Evolutionary conservation across 2,888 invertebrate genomes (phyloP).

Genomic region (Hecatera dysodea): DNA sequence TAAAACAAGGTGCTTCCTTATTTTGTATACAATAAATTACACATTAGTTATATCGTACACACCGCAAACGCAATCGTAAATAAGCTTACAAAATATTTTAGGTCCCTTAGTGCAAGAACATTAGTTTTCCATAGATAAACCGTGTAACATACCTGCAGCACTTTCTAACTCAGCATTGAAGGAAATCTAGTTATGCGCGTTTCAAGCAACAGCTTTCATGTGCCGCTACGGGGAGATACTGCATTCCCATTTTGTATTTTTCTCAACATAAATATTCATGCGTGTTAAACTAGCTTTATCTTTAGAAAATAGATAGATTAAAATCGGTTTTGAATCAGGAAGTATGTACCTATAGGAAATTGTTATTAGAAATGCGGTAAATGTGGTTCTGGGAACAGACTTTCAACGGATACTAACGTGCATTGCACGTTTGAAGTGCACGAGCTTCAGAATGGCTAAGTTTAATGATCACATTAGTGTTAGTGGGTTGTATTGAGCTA

Average conservation of each 20-base stretch:
- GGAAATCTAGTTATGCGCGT: constrained; percentile 55
- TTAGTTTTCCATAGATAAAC: constrained; percentile 12
- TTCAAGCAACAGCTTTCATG: constrained; percentile 62
- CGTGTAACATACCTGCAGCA: constrained; percentile 30
- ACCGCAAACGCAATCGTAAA: background rate
- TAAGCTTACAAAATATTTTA: background rate
- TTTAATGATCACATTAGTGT: constrained; percentile 49
- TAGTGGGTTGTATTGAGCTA: constrained; percentile 41
- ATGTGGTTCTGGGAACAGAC: constrained; percentile 18
- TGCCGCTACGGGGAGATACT: constrained; percentile 55
- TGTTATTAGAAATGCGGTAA: constrained; percentile 7
- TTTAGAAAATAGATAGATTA: constrained; percentile 6
- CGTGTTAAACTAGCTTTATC: constrained; percentile 21
- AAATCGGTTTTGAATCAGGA: constrained; percentile 11
- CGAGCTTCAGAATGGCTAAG: constrained; percentile 21
- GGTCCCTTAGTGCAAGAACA: background rate
- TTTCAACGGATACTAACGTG: constrained; percentile 1
- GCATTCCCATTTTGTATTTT: constrained; percentile 50
- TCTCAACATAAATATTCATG: constrained; percentile 33
- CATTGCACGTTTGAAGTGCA: constrained; percentile 1
- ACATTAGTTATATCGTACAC: background rate
- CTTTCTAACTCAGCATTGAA: constrained; percentile 57
- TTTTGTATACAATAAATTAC: background rate
- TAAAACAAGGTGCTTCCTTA: background rate
- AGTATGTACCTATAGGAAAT: constrained; percentile 1